Evolutionary conservation across 1,140 invertebrate genomes (phyloP).

Genomic region (Orius insidiosus): DNA sequence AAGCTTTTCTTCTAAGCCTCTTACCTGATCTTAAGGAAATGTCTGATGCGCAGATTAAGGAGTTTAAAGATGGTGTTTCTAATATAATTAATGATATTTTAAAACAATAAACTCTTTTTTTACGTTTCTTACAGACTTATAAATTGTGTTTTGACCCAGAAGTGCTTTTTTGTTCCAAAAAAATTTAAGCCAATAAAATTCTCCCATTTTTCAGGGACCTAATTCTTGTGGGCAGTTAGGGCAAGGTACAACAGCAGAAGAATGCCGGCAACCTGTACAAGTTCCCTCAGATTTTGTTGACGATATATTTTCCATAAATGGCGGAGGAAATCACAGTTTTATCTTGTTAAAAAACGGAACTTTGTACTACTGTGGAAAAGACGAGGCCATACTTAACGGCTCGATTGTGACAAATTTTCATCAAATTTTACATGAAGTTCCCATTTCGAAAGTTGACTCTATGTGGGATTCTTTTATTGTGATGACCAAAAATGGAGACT

Average conservation of each 20-base stretch:
- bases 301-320: conserved; percentile 40
- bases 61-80: too few species aligned
- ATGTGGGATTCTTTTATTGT: conserved; percentile 59
- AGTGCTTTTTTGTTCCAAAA: too few species aligned
- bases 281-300: conserved; percentile 27
- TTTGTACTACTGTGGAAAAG: conserved; percentile 63
- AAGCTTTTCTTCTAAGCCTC: too few species aligned
- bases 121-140: too few species aligned
- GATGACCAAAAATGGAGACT: conserved; percentile 24
- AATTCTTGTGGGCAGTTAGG: conserved; percentile 71
- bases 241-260: conserved; percentile 44
- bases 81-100: too few species aligned
- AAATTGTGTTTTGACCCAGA: too few species aligned
- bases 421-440: conserved; percentile 18
- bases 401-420: conserved; percentile 19
- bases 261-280: conserved; percentile 36
- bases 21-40: too few species aligned
- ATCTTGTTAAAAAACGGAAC: conserved; percentile 43
- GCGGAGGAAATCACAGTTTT: conserved; percentile 59
- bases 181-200: too few species aligned
- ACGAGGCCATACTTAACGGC: conserved; percentile 51
- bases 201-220: conserved; percentile 43
- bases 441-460: conserved; percentile 32
- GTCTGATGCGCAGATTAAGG: too few species aligned
- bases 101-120: too few species aligned